Evolutionary conservation across 2,888 invertebrate species (phyloP), one percentile per base, ranked within the genome.

Genomic region (Heteromurus nitidus): DNA sequence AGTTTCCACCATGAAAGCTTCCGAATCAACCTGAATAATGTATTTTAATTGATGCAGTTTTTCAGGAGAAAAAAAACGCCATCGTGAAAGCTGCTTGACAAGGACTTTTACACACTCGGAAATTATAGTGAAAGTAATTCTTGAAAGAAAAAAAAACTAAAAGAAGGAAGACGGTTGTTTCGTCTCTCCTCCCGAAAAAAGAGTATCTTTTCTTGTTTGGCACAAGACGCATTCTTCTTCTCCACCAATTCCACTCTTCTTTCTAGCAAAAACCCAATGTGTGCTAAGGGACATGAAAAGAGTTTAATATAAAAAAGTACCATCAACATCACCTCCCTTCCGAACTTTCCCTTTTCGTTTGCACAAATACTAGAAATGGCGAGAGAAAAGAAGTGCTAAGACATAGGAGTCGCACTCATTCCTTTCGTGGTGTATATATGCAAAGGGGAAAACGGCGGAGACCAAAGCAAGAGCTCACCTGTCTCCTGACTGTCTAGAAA

Each of bases 11-110:
- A 67, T 67, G 67, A 75, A 75, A 67, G 67, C 50, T 18, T 11
- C 26, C n/a, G 76, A 77, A 69, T 77, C 53, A 62, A 69, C 76
- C 69, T 77, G 76, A 77, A 77, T 77, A 69, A 77, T 77, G 76
- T 77, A 77, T 69, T 77, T 77, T 77, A 77, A 79, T 79, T 79
- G 79, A 79, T 79, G 70, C 79, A 72, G 65, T 65, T 72, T 79
- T 72, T 58, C 79, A 47, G 26, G 44, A 70, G 44, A 65, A 79
- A n/a, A n/a, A n/a, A 72, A 72, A 72, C 70, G 42, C 53, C 69
- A 69, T 50, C 62, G 31, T 77, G 77, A 77, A 79, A 70, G 70
- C 69, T 42, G 36, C 28, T 36, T 55, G 65, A 65, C 79, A 70
- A 44, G 42, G 24, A 50, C 60, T 62, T 70, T 50, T 72, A 53